Base-by-base conservation (phyloP, 2,797 vertebrate species). In the Arctocebus calabarensis region DNA sequence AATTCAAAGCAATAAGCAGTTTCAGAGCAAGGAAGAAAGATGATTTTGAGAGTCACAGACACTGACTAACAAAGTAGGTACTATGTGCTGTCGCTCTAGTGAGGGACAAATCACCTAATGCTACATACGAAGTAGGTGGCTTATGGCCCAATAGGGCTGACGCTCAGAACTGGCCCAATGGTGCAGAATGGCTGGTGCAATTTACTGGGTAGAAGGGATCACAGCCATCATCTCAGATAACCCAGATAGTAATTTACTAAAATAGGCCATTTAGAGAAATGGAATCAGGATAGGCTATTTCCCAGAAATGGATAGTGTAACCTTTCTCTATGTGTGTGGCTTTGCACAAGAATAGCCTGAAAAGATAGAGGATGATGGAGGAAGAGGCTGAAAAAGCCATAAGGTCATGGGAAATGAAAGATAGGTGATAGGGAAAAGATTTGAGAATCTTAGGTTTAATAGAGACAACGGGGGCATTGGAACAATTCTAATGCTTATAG, bases 251-350 rank as follows among this genome's bases (percentile, higher is more conserved):
- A 14, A 93, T 96, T 95, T 93, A 81, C 48, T 87, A 70, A 96
- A 94, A 95, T 95, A 81, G 88, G n/a, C 96, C 91, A 97, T 74
- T 97, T 97, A 97, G 84, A 91, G 77, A 97, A 97, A 97, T 96
- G 78, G 84, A 86, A 19, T 29, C 59, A 88, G 91, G 37, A 77
- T 95, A 96, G 61, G 27, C 92, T 2, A 48, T 94, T 98, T 98
- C 43, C 90, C 82, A 81, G 95, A 97, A 77, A 84, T 75, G 20
- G 82, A 85, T 83, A 96, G 45, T 88, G 81, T 3, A 6, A 34
- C 73, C 86, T 68, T 48, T 94, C 61, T 97, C 88, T 91, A 68
- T 71, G 83, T 91, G 77, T 71, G 83, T 77, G 96, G 29, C 88
- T 94, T 13, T 43, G 73, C 70, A 77, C 84, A 88, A n/a, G 81